Evolutionary conservation across 2,797 vertebrate genomes (phyloP).

Genomic region (Naso thynnoides): DNA sequence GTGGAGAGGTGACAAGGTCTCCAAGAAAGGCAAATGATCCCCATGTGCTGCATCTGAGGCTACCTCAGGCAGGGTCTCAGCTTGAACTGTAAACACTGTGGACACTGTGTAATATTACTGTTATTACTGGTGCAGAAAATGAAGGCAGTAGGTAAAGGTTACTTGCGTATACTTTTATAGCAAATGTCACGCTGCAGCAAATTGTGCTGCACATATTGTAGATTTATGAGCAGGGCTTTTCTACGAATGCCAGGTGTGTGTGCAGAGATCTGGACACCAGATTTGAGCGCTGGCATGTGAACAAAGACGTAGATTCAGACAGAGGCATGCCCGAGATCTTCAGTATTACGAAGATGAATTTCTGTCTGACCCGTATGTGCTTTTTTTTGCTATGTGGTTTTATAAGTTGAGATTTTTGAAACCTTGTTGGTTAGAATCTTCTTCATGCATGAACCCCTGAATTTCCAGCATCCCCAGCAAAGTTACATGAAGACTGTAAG

Average conservation of each 20-base stretch:
- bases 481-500: constrained; percentile 12
- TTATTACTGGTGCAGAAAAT: constrained; percentile 34
- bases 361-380: not conserved
- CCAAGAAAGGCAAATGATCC: constrained; percentile 65
- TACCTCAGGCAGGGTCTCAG: constrained; percentile 54
- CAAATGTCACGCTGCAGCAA: constrained; percentile 37
- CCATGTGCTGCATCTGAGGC: constrained; percentile 50
- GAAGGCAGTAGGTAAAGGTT: constrained; percentile 44
- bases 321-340: constrained; percentile 7
- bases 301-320: constrained; percentile 31
- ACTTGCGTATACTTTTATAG: constrained; percentile 31
- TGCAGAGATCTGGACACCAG: constrained; percentile 52
- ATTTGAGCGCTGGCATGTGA: constrained; percentile 48
- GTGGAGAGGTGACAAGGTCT: constrained; percentile 68
- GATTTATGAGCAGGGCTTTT: constrained; percentile 37
- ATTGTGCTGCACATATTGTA: constrained; percentile 18
- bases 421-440: not conserved
- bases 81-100: constrained; percentile 58
- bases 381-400: not conserved
- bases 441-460: not conserved
- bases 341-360: constrained; percentile 3
- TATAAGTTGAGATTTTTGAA: not conserved
- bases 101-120: constrained; percentile 32
- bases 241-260: constrained; percentile 52
- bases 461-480: not conserved